Base-by-base conservation (phyloP, 2,797 vertebrate species). In the Catostomus latipinnis region DNA sequence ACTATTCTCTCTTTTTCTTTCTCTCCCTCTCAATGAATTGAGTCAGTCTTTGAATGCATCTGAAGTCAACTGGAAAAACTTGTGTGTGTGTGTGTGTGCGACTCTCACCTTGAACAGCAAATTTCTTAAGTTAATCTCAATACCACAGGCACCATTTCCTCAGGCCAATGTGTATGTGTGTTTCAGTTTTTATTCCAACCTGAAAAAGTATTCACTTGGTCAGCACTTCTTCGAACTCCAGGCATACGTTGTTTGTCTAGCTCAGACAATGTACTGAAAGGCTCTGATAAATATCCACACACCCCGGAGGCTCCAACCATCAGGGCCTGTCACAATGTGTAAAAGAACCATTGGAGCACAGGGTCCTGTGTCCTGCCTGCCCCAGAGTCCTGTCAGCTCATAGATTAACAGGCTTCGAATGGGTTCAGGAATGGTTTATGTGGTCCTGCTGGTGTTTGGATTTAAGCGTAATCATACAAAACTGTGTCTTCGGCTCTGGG, bases 311-410 rank as follows among this genome's bases (percentile, higher is more conserved):
- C 90, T 88, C 86, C 83, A 91, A 89, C 90, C 90, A 90, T 92
- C 92, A 88, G 89, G 91, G 91, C 93, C 90, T 94, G 93, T 94
- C 93, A 94, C 90, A 93, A 94, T 91, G 91, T 88, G 91, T 91
- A 92, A 93, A 90, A 91, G 89, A 91, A 89, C 83, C 86, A 91
- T 88, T 87, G 84, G 88, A 82, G 89, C 81, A 85, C 87, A 86
- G 87, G 81, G 43, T 83, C 86, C 13, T 76, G 9, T 54, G 7
- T 67, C 80, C 71, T 65, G 18, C 57, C 79, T 62, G 14, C 34
- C 46, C 58, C 52, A 60, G 62, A 74, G 67, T 70, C 71, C 45
- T 76, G 76, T 82, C 61, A 84, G 71, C 78, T 84, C 81, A 86
- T 65, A 82, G 71, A 75, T 86, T 82, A 84, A 49, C 74, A 81